phyloP scores from a whole-genome alignment of 2,797 vertebrate species.

The Crocodylus rhombifer region DNA sequence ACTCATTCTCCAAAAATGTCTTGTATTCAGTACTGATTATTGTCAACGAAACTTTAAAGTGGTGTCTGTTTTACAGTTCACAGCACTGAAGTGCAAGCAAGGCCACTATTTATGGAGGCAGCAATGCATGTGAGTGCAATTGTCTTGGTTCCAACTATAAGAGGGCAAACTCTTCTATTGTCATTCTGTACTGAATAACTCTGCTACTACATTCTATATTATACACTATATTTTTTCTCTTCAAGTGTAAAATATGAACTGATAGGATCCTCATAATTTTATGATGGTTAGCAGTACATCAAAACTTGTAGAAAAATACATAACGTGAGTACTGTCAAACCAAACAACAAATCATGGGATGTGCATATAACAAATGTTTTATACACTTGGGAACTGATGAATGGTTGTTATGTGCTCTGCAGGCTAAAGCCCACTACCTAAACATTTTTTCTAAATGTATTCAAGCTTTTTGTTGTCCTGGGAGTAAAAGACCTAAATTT shows the following conservation, averaged over 20 bases:
- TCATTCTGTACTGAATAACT: not conserved
- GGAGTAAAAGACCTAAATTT: not conserved
- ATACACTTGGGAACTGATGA: not conserved
- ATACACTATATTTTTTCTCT: not conserved
- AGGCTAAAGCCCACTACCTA: constrained; percentile 8
- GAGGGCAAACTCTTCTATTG: not conserved
- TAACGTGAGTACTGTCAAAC: not conserved
- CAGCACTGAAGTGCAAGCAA: not conserved
- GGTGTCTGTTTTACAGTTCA: not conserved
- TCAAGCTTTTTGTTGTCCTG: constrained; percentile 16
- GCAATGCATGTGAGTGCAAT: not conserved
- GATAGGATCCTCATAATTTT: not conserved
- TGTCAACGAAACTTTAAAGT: not conserved
- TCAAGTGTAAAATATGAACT: not conserved
- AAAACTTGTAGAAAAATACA: not conserved
- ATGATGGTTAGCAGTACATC: not conserved
- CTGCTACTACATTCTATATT: not conserved
- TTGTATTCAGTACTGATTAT: not conserved
- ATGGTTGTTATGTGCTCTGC: not conserved
- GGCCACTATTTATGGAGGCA: not conserved
- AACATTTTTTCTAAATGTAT: not conserved
- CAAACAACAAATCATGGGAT: not conserved
- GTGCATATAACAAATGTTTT: not conserved
- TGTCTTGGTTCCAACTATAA: not conserved
- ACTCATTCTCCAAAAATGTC: rapidly evolving